Evolutionary conservation across 1,140 invertebrate genomes (phyloP).

Genomic region (Lasioglossum albipes): DNA sequence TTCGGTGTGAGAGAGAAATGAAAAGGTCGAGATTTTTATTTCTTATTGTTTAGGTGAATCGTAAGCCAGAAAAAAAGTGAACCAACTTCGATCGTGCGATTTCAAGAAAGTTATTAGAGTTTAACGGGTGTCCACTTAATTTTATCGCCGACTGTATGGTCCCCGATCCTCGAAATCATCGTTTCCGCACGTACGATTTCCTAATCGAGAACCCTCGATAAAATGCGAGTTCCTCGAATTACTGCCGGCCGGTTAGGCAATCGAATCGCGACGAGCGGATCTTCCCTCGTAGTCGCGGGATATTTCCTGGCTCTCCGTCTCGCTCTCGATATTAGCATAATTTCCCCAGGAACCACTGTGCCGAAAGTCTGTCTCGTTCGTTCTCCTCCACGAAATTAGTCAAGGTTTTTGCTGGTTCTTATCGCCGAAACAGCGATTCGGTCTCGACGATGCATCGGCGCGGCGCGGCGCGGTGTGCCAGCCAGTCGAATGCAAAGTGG

Average conservation of each 20-base stretch:
- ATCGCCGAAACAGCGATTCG: background rate
- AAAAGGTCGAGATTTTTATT: too few species aligned
- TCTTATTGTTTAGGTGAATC: too few species aligned
- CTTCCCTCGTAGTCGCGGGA: conserved; percentile 59
- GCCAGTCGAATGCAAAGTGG: conserved; percentile 36
- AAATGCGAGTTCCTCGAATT: conserved; percentile 10
- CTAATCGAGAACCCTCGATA: conserved; percentile 24
- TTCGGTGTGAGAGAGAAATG: too few species aligned
- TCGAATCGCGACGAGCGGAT: conserved; percentile 59
- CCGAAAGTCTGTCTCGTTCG: background rate
- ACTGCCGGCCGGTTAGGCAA: conserved; percentile 47
- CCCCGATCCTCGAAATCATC: background rate
- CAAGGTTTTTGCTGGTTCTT: background rate
- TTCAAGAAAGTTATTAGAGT: background rate
- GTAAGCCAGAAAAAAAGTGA: too few species aligned
- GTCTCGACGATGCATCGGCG: conserved; percentile 33
- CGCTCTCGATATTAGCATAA: conserved; percentile 68
- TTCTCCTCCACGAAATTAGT: background rate
- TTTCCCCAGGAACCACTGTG: conserved; percentile 34
- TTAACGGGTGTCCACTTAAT: too few species aligned
- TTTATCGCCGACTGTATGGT: too few species aligned
- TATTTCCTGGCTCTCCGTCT: conserved; percentile 59
- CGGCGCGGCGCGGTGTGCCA: background rate
- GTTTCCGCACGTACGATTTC: conserved; percentile 19
- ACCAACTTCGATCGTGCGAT: background rate